Evolutionary conservation across 2,888 invertebrate genomes (phyloP).

Genomic region (Drosophila maculinotata): DNA sequence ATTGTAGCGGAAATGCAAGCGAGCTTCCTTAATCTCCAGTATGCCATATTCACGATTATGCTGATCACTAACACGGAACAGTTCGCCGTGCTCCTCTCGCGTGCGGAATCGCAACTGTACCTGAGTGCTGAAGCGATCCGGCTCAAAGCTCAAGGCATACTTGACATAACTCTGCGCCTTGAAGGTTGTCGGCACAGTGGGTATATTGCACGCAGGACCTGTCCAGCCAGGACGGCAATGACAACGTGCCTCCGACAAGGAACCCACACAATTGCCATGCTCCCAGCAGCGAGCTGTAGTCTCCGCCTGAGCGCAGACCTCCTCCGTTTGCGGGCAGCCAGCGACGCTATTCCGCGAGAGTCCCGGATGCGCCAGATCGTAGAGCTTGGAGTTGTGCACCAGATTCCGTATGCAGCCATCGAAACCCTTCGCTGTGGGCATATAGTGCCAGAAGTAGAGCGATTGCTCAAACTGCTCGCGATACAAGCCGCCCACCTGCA

Average conservation of each 20-base stretch:
- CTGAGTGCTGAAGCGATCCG: constrained; percentile 95
- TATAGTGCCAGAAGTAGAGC: constrained; percentile 95
- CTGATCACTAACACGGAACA: constrained; percentile 97
- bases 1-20: constrained; percentile 96
- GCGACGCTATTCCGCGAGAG: constrained; percentile 93
- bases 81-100: constrained; percentile 95
- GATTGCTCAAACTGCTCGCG: constrained; percentile 95
- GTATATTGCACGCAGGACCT: constrained; percentile 93
- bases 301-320: constrained; percentile 94
- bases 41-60: constrained; percentile 97
- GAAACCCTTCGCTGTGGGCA: constrained; percentile 95
- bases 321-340: constrained; percentile 97
- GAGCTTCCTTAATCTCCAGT: constrained; percentile 94
- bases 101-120: constrained; percentile 97
- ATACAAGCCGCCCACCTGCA: constrained; percentile 97
- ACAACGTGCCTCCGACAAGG: constrained; percentile 94
- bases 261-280: constrained; percentile 97
- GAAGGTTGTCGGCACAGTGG: constrained; percentile 96
- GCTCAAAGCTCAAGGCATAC: constrained; percentile 97
- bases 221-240: constrained; percentile 98
- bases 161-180: constrained; percentile 98
- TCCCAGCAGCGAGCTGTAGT: constrained; percentile 95
- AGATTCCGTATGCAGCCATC: constrained; percentile 98
- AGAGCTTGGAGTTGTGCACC: constrained; percentile 97
- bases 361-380: constrained; percentile 97